These are phyloP conservation scores for Periophthalmus magnuspinnatus DNA, from an alignment of 2,797 vertebrate species.

Conservation along the genomic window DNA sequence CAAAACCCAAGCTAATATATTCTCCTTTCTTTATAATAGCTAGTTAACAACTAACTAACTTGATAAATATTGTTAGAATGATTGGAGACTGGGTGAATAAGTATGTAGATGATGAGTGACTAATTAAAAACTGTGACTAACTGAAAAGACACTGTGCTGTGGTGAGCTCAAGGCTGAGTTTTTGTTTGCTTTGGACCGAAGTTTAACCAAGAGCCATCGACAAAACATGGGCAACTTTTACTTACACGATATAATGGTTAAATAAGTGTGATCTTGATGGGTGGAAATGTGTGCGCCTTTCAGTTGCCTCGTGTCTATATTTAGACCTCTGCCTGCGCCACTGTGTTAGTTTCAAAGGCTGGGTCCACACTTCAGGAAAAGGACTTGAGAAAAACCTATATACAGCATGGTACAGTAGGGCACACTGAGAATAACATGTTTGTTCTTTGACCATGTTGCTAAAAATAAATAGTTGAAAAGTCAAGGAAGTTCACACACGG, in stretches of 20 bases:
- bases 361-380: constrained; percentile 61
- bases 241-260: not conserved
- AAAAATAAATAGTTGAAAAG: constrained; percentile 44
- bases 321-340: constrained; percentile 54
- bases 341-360: constrained; percentile 53
- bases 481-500: constrained; percentile 21
- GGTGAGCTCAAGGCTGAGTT: not conserved
- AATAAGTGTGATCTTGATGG: constrained; percentile 8
- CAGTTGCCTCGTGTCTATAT: constrained; percentile 63
- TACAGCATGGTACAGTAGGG: not conserved
- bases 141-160: not conserved
- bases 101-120: too few species aligned
- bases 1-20: too few species aligned
- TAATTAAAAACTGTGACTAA: not conserved
- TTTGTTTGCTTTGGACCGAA: not conserved
- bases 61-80: too few species aligned
- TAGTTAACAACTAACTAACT: too few species aligned
- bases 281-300: constrained; percentile 68
- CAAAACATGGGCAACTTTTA: not conserved
- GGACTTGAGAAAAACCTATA: constrained; percentile 39
- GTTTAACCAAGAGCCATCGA: not conserved
- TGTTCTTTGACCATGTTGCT: constrained; percentile 28
- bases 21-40: too few species aligned
- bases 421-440: constrained; percentile 41
- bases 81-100: too few species aligned